phyloP scores from a whole-genome alignment of 1,140 invertebrate genomes.

The Reticulitermes speratus region DNA sequence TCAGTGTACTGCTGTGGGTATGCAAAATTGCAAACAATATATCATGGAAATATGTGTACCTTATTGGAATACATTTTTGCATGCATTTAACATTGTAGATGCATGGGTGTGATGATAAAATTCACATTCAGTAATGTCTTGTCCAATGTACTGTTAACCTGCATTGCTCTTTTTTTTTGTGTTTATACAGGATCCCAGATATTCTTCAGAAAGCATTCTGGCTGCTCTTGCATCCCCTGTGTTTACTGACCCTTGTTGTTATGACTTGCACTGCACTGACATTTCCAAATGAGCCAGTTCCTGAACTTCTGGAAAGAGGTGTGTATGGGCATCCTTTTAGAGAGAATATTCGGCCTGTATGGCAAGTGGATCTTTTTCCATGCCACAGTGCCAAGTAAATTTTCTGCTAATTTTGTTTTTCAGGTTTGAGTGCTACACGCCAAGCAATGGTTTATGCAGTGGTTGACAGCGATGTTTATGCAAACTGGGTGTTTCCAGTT shows the following conservation, averaged over 20 bases:
- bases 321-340: conserved; percentile 41
- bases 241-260: conserved; percentile 59
- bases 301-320: conserved; percentile 49
- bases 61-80: too few species aligned
- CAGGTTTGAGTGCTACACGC: conserved; percentile 58
- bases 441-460: conserved; percentile 76
- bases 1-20: too few species aligned
- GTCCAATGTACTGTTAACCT: too few species aligned
- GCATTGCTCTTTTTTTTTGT: conserved; percentile 20
- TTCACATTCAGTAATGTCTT: too few species aligned
- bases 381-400: neutral
- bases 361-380: too few species aligned
- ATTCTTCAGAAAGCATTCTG: conserved; percentile 54
- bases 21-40: too few species aligned
- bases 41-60: too few species aligned
- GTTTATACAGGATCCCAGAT: conserved; percentile 46
- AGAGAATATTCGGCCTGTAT: too few species aligned
- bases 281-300: conserved; percentile 59
- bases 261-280: conserved; percentile 58
- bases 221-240: conserved; percentile 69
- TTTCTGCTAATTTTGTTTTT: neutral
- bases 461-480: conserved; percentile 76
- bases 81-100: too few species aligned
- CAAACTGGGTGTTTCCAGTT: conserved; percentile 63
- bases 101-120: too few species aligned